phyloP scores from a whole-genome alignment of 2,888 invertebrate species.

The Globia sparganii region DNA sequence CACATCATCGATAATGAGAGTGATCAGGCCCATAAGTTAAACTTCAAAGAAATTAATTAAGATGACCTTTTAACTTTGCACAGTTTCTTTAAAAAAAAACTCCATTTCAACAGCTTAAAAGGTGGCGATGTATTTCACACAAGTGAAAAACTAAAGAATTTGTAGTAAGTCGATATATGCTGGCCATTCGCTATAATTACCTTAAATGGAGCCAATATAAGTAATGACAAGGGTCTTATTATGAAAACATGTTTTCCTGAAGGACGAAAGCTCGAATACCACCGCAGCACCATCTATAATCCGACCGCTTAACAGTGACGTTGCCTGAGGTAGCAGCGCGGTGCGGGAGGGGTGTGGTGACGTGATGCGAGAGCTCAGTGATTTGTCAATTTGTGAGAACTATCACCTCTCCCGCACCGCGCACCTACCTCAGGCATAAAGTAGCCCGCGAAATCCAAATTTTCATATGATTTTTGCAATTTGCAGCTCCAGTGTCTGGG shows the following conservation, averaged over 20 bases:
- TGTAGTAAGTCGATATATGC: constrained; percentile 34
- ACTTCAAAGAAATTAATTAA: constrained; percentile 48
- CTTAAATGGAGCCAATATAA: constrained; percentile 51
- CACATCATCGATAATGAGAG: background rate
- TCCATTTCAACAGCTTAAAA: constrained; percentile 35
- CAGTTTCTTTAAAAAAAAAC: constrained; percentile 24
- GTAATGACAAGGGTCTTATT: constrained; percentile 27
- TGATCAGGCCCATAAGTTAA: background rate
- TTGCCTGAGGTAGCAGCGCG: no score
- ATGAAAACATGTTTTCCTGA: constrained; percentile 20
- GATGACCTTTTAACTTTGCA: constrained; percentile 47
- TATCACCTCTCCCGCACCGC: no score
- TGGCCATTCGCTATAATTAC: constrained; percentile 47
- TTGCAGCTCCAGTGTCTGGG: no score
- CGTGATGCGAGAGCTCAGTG: no score
- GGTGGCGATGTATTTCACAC: constrained; percentile 57
- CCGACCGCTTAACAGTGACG: no score
- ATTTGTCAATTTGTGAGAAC: no score
- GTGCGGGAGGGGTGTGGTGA: no score
- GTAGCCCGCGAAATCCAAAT: no score
- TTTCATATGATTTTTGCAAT: no score
- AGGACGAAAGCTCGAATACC: no score
- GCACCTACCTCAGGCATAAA: no score
- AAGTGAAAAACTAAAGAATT: constrained; percentile 44
- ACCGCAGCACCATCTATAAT: no score